Evolutionary conservation across 2,113 vertebrate species (phyloP).

Genomic region (Xyliphius kryptos): DNA sequence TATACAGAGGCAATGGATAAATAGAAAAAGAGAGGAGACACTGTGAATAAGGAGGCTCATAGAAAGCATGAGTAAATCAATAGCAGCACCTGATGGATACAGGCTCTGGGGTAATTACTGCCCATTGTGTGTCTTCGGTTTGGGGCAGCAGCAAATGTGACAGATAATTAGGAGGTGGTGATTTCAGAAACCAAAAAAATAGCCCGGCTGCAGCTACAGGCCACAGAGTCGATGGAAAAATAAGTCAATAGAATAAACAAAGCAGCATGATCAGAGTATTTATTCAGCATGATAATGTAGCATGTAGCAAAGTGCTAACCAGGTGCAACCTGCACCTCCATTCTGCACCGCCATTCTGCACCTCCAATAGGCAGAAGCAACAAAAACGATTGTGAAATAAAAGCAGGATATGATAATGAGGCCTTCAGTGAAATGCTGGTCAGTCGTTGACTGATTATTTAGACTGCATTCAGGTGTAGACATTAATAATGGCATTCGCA

Average conservation of each 20-base stretch:
- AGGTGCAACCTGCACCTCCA: no score
- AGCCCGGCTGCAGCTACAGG: constrained; percentile 51
- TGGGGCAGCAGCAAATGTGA: constrained; percentile 68
- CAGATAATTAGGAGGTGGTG: constrained; percentile 74
- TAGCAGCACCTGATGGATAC: constrained; percentile 66
- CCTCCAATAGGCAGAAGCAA: constrained; percentile 12
- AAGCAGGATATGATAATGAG: no score
- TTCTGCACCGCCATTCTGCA: neutral
- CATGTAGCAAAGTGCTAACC: no score
- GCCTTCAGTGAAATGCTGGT: neutral
- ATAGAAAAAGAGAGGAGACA: constrained; percentile 5
- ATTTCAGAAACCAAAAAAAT: constrained; percentile 62
- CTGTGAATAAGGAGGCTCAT: constrained; percentile 26
- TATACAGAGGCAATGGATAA: no score
- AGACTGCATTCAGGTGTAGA: neutral
- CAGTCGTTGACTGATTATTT: neutral
- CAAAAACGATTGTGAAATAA: no score
- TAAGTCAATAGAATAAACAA: constrained; percentile 74
- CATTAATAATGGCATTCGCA: no score
- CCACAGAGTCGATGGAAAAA: constrained; percentile 65
- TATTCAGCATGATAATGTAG: constrained; percentile 53
- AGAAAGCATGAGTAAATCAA: constrained; percentile 54
- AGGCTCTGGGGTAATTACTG: constrained; percentile 67
- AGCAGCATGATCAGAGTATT: constrained; percentile 61
- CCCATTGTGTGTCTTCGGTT: constrained; percentile 70